Evolutionary conservation across 2,888 invertebrate genomes (phyloP).

Genomic region (Luperina nickerlii): DNA sequence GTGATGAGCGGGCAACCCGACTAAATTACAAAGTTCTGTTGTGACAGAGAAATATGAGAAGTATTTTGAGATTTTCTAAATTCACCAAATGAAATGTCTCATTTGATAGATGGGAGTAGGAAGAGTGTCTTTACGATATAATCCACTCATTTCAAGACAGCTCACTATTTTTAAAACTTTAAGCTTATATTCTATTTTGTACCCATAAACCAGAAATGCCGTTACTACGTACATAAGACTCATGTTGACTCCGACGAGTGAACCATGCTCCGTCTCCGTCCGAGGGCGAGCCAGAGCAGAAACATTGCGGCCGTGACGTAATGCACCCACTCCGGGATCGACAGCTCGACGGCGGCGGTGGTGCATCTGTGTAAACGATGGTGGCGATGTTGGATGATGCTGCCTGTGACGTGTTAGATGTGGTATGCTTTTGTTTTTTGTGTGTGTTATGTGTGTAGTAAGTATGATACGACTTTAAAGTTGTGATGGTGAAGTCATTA

Average conservation of each 20-base stretch:
- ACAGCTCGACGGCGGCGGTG: conserved; percentile 86
- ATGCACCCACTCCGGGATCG: conserved; percentile 87
- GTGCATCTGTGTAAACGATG: conserved; percentile 83
- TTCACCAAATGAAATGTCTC: not conserved
- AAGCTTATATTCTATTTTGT: not conserved
- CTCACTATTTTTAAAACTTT: not conserved
- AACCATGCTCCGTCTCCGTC: conserved; percentile 80
- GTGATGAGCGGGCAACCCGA: conserved; percentile 56
- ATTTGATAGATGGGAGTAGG: not conserved
- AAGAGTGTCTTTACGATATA: not conserved
- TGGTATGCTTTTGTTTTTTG: conserved; percentile 70
- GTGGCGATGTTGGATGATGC: conserved; percentile 64
- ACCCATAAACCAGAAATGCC: conserved; percentile 20
- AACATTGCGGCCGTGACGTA: conserved; percentile 85
- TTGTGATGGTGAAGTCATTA: not conserved
- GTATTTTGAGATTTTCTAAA: not conserved
- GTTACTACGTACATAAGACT: conserved; percentile 76
- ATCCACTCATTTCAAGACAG: not conserved
- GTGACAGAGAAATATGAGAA: not conserved
- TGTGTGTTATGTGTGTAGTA: conserved; percentile 35
- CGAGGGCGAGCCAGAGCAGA: conserved; percentile 84
- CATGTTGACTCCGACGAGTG: conserved; percentile 79
- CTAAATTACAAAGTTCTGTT: conserved; percentile 56
- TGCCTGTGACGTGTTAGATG: conserved; percentile 69
- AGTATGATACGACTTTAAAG: not conserved